Conservation (phyloP, 2,113 vertebrate genomes). For the Bubalus kerabau region DNA sequence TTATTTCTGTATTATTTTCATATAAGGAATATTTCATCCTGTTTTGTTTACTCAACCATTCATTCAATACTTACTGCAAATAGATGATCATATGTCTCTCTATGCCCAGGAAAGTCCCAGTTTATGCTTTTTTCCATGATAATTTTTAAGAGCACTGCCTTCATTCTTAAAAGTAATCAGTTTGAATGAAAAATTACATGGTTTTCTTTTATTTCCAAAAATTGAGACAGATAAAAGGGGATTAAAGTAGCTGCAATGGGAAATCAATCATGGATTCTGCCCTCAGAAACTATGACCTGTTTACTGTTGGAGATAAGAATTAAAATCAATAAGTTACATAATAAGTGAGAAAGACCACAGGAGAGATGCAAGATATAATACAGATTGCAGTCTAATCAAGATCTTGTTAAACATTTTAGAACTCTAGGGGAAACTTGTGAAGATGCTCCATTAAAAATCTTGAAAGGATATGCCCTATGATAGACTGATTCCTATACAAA, state of each 20-base stretch:
- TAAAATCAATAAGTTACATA: neutral
- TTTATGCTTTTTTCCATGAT: neutral
- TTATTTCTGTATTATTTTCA: neutral
- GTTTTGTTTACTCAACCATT: neutral
- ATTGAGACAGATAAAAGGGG: neutral
- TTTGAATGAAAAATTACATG: neutral
- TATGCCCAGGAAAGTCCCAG: neutral
- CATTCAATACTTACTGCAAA: neutral
- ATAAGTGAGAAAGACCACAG: neutral
- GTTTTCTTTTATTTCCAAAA: neutral
- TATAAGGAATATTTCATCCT: neutral
- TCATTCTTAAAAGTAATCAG: neutral
- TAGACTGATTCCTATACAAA: neutral
- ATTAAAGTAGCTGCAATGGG: neutral
- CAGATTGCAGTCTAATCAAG: neutral
- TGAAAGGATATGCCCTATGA: neutral
- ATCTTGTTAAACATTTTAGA: neutral
- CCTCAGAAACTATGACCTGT: neutral
- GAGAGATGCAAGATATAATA: neutral
- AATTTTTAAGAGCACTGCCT: neutral
- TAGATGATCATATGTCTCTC: neutral
- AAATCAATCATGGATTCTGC: neutral
- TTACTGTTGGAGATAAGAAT: neutral
- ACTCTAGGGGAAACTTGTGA: neutral
- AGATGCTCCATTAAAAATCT: neutral